These are phyloP conservation scores for Macaria liturata DNA, from an alignment of 2,888 invertebrate genomes.

Conservation along the genomic window DNA sequence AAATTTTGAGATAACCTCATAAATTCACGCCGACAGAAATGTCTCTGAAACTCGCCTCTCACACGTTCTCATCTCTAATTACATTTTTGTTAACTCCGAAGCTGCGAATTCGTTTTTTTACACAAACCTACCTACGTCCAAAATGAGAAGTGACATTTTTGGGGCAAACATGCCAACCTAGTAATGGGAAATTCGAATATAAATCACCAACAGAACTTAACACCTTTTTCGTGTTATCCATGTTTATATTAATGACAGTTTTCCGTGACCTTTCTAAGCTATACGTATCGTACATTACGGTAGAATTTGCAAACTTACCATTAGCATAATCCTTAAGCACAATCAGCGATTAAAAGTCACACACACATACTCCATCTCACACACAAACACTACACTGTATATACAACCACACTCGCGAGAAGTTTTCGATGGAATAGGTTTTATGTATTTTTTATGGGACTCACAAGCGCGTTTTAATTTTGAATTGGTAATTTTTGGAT, in stretches of 20 bases:
- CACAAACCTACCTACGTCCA: conserved; percentile 16
- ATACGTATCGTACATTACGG: background rate
- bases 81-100: conserved; percentile 8
- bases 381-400: conserved; percentile 45
- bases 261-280: background rate
- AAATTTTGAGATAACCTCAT: conserved; percentile 1
- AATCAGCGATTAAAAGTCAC: conserved; percentile 50
- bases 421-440: conserved; percentile 32
- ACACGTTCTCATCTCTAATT: conserved; percentile 16
- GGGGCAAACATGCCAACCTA: conserved; percentile 23
- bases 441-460: conserved; percentile 30
- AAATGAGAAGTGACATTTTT: conserved; percentile 34
- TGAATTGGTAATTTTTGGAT: conserved; percentile 37
- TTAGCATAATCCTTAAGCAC: conserved; percentile 49
- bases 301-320: conserved; percentile 54
- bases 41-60: conserved; percentile 1
- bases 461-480: conserved; percentile 39
- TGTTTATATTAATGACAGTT: no score
- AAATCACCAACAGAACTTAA: conserved; percentile 16
- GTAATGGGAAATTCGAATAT: conserved; percentile 22
- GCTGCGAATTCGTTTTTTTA: conserved; percentile 5
- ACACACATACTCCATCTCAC: conserved; percentile 56
- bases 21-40: conserved; percentile 10
- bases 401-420: conserved; percentile 39
- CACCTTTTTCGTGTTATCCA: background rate